These are phyloP conservation scores for Tadarida brasiliensis DNA, from an alignment of 2,797 vertebrate genomes.

Conservation along the genomic window DNA sequence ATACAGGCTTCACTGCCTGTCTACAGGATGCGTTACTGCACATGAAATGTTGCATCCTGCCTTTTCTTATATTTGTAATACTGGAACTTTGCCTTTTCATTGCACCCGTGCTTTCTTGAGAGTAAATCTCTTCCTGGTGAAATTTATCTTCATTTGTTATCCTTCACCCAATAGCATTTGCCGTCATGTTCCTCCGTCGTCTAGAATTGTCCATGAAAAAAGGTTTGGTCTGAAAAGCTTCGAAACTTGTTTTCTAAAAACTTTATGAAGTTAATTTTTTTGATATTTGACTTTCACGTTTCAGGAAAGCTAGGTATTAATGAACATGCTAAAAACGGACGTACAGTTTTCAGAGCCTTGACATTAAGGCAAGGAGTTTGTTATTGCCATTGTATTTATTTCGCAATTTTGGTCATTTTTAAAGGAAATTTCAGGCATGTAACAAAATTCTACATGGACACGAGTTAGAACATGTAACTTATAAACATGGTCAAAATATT, in stretches of 20 bases:
- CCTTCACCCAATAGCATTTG: conserved; percentile 17
- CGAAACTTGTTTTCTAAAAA: conserved; percentile 40
- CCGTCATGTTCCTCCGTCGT: neutral
- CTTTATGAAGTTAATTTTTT: conserved; percentile 28
- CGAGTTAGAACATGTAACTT: neutral
- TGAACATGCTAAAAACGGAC: neutral
- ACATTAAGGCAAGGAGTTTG: neutral
- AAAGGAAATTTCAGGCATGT: conserved; percentile 8
- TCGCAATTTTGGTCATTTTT: conserved; percentile 36
- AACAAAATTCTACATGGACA: neutral
- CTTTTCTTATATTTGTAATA: neutral
- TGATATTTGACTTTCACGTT: neutral
- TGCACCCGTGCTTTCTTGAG: conserved; percentile 4
- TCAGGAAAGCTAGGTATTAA: conserved; percentile 33
- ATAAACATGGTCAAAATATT: neutral
- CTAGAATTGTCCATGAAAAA: conserved; percentile 13
- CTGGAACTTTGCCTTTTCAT: neutral
- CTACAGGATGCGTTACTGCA: neutral
- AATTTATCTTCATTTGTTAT: conserved; percentile 35
- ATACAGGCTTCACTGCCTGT: neutral
- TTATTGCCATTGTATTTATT: conserved; percentile 14
- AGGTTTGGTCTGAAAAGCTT: neutral
- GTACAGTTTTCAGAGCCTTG: conserved; percentile 21
- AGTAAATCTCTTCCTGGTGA: neutral
- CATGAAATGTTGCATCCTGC: neutral